A percentile compares a stretch with the other conserved stretches of the same genome.
phyloP scores from a whole-genome alignment of 37 sponge, comb jelly and placozoan genomes.

The Cliona cf. orientalis region DNA sequence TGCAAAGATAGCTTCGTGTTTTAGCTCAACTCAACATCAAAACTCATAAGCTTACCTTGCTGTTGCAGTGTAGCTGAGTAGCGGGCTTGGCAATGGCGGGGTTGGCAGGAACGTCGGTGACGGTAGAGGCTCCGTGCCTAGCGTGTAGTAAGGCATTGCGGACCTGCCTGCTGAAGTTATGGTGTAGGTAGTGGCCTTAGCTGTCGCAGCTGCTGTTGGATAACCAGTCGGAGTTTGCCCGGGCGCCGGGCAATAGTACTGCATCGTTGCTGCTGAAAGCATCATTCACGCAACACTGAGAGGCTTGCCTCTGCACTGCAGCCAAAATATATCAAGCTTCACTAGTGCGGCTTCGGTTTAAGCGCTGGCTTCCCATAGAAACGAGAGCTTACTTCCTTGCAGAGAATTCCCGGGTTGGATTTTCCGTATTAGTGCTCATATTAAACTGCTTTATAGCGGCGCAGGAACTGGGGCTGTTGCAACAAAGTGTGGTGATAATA shows the following conservation, averaged over 20 bases:
- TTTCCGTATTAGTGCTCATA: no score
- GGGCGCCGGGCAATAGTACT: slow-evolving; percentile 25
- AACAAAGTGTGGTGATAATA: no score
- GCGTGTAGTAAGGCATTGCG: slow-evolving; percentile 30
- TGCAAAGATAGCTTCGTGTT: no score
- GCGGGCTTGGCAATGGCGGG: slow-evolving; percentile 3
- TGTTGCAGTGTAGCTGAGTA: neutral
- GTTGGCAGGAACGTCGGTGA: slow-evolving; percentile 27
- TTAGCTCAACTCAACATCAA: no score
- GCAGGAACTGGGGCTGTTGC: no score
- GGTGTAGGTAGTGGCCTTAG: no score
- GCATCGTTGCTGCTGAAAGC: slow-evolving; percentile 35
- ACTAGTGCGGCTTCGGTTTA: slow-evolving; percentile 17
- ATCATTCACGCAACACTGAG: slow-evolving; percentile 1
- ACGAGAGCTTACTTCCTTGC: no score
- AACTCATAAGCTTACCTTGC: slow-evolving; percentile 21
- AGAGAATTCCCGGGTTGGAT: no score
- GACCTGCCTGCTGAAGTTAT: no score
- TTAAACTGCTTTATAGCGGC: no score
- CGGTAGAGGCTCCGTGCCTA: slow-evolving; percentile 17
- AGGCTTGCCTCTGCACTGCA: neutral
- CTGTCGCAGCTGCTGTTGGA: neutral
- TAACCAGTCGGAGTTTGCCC: slow-evolving; percentile 15
- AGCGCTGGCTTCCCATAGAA: no score
- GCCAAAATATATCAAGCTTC: slow-evolving; percentile 19